Conservation (phyloP, 2,113 vertebrate genomes). For the Perca fluviatilis region DNA sequence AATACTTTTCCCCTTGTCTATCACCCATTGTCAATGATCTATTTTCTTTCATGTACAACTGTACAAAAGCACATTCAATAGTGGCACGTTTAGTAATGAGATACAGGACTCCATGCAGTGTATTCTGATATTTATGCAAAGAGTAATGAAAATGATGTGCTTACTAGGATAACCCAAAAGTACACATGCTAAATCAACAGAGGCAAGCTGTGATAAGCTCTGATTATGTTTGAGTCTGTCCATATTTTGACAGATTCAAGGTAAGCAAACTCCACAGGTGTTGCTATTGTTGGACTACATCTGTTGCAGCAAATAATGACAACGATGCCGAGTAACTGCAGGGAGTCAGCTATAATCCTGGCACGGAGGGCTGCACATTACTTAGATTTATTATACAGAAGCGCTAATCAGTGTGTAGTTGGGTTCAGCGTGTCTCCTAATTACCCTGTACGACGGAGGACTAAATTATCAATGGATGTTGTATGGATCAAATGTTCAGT, state of each 20-base stretch:
- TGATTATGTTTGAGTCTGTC: constrained; percentile 5
- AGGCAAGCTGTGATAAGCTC: not conserved
- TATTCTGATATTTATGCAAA: constrained; percentile 32
- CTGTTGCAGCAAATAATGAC: constrained; percentile 33
- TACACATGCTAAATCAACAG: not conserved
- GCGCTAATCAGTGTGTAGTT: not conserved
- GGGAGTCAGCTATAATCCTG: constrained; percentile 27
- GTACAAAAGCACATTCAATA: not conserved
- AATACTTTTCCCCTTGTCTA: not conserved
- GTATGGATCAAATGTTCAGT: constrained; percentile 20
- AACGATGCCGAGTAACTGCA: constrained; percentile 10
- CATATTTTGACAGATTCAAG: constrained; percentile 6
- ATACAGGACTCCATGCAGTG: constrained; percentile 7
- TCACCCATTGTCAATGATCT: not conserved
- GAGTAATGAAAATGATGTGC: constrained; percentile 18
- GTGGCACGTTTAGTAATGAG: constrained; percentile 25
- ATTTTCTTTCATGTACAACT: not conserved
- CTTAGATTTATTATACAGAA: constrained; percentile 44
- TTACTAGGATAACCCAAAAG: not conserved
- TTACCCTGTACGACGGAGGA: constrained; percentile 15
- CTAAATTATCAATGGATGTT: not conserved
- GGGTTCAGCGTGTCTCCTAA: constrained; percentile 31
- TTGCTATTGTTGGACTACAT: constrained; percentile 33
- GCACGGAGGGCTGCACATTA: constrained; percentile 41
- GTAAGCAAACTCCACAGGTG: constrained; percentile 38